Evolutionary conservation across 2,888 invertebrate genomes (phyloP).

Genomic region (Eupeodes latifasciatus): DNA sequence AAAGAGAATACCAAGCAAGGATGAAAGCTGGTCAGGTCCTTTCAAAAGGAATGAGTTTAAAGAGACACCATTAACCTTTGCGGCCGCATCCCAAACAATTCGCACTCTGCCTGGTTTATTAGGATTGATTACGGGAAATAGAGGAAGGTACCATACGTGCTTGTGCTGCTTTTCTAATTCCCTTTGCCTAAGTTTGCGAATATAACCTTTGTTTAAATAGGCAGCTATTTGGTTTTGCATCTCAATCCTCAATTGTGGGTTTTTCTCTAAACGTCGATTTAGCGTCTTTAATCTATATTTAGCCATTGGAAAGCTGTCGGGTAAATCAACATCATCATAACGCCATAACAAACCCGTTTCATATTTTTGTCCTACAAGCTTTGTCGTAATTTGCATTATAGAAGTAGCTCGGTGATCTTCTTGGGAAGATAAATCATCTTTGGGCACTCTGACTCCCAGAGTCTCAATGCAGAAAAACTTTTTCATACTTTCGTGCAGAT

Average conservation of each 20-base stretch:
- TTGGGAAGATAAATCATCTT: constrained; percentile 19
- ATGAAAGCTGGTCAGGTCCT: constrained; percentile 17
- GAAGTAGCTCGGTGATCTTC: constrained; percentile 37
- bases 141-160: constrained; percentile 1
- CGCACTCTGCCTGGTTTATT: constrained; percentile 3
- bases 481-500: not conserved
- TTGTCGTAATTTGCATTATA: constrained; percentile 26
- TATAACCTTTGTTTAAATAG: constrained; percentile 39
- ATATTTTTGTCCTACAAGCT: constrained; percentile 13
- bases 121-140: not conserved
- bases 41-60: not conserved
- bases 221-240: constrained; percentile 65
- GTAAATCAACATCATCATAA: constrained; percentile 17
- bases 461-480: constrained; percentile 6
- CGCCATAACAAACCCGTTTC: constrained; percentile 53
- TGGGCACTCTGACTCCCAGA: constrained; percentile 9
- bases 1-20: constrained; percentile 4
- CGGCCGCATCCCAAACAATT: constrained; percentile 14
- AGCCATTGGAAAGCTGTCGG: constrained; percentile 67
- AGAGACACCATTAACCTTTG: not conserved
- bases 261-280: constrained; percentile 61
- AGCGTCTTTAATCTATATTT: constrained; percentile 59
- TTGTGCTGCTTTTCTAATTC: constrained; percentile 32
- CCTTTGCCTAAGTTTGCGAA: constrained; percentile 34
- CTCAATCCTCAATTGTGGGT: constrained; percentile 44